Evolutionary conservation across 2,113 vertebrate genomes (phyloP), one percentile per base, ranked within the genome.

Genomic region (Progne subis): DNA sequence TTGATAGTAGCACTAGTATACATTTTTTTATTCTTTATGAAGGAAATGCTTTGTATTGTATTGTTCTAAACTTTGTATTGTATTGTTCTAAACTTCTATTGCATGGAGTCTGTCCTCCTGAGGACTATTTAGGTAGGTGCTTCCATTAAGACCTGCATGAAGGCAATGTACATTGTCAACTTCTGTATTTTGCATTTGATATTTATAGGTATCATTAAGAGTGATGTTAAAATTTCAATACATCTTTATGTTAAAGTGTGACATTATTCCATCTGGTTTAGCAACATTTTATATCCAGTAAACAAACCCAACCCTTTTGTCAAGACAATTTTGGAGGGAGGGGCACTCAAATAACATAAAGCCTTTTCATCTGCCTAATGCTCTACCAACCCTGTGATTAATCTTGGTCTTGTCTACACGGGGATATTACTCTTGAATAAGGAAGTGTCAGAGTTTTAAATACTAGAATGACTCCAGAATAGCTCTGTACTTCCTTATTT

Each of bases 291-390:
- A 82, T 88, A 70, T 80, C 60, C 76, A 57, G 82, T 93, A 96
- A 97, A 96, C 95, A 96, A 94, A 88, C 95, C 86, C 88, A 96
- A n/a, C 96, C 96, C 91, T 94, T 93, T 86, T 81, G 86, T 90
- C 72, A 90, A 72, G 92, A 83, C 86, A 93, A 90, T 95, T 97
- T 92, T 55, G 52, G 80, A 96, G 94, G 96, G 96, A 97, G 95
- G 90, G 88, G 71, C 96, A 81, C 86, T 81, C 76, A 83, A 37
- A 69, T 80, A 88, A 70, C 82, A 92, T 63, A 82, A 93, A 86
- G 47, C 34, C 90, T 96, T 94, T 94, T 96, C 92, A 96, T 97
- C 72, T 94, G 50, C 90, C 68, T 90, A 83, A 92, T 86, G 85
- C 71, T 81, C 43, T 83, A 59, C 82, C 82, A 95, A 92, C 71